Evolutionary conservation across 2,113 vertebrate genomes (phyloP).

Genomic region (Athene noctua): DNA sequence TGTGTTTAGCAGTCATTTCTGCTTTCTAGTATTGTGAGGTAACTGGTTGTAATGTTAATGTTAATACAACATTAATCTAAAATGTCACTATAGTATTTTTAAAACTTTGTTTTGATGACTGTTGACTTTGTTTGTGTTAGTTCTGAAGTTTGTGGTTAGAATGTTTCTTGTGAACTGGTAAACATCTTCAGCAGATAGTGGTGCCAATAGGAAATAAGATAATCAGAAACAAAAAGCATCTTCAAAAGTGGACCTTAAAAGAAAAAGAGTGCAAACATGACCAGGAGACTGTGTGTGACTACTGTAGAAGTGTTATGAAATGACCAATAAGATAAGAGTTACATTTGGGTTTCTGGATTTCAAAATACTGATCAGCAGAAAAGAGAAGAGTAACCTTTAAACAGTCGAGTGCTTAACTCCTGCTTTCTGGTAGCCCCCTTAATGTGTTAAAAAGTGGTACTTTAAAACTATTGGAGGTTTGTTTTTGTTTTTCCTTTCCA

Average conservation of each 20-base stretch:
- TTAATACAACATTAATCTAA: neutral
- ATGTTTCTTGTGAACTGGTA: neutral
- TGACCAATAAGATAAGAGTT: neutral
- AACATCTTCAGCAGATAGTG: neutral
- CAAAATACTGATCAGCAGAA: neutral
- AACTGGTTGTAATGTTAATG: neutral
- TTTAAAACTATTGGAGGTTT: neutral
- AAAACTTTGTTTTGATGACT: neutral
- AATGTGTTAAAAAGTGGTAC: neutral
- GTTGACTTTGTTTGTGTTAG: neutral
- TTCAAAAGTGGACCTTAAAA: neutral
- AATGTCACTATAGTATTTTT: neutral
- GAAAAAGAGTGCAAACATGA: neutral
- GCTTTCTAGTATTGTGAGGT: neutral
- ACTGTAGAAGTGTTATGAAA: neutral
- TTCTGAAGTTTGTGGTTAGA: neutral
- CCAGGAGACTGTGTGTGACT: neutral
- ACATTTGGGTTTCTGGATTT: neutral
- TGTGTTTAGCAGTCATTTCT: neutral
- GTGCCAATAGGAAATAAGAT: neutral
- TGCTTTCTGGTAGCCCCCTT: neutral
- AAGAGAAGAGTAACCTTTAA: neutral
- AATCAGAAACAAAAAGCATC: neutral
- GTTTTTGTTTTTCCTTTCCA: slow-evolving; percentile 31
- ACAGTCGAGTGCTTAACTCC: neutral